Evolutionary conservation across 1,140 invertebrate species (phyloP), one percentile per base, ranked within the genome.

Genomic region (Pentalonia nigronervosa): DNA sequence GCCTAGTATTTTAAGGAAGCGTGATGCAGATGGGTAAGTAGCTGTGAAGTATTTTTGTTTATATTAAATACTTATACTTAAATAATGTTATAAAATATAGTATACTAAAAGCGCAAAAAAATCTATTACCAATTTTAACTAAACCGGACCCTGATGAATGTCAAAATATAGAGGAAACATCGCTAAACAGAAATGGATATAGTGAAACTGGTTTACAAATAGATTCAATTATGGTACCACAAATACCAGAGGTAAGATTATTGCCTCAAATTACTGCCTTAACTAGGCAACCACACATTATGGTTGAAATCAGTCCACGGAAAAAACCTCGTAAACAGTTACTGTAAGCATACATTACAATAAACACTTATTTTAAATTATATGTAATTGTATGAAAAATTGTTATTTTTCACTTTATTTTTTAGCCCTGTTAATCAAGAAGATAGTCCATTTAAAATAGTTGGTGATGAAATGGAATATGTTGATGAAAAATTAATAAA

Each of bases 321-420:
- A 93, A 93, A 93, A 93, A 93, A 53, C 91, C 91, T 86, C 91
- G 91, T 60, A 93, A 93, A 93, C 91, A 93, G n/a, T 45, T 93
- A 41, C 36, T 93, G 91, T 93, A 86, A 53, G 91, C 36, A 83
- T 36, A 83, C 25, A 2, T 47, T 14, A 17, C 17, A 36, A 17
- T 76, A 25, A 30, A 86, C 14, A 30, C 47, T 86, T 76, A 2
- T 76, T 76, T n/a, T n/a, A 76, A n/a, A 86, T 45, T 86, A 45
- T 86, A 30, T 1, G 47, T 17, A 2, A 25, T 25, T 47, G 2
- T 45, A 41, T 30, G 0, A 14, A n/a, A 0, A 86, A 86, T 86
- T 86, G 23, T 7, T 25, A 36, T 56, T 0, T 88, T 88, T 9
- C 11, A 34, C 17, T 56, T 60, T 23, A 87, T 89, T 90, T 67